A percentile compares a stretch with the other conserved stretches of the same genome.
These are phyloP conservation scores for Heterocephalus glaber DNA, from an alignment of 2,113 vertebrate species.

Conservation along the genomic window DNA sequence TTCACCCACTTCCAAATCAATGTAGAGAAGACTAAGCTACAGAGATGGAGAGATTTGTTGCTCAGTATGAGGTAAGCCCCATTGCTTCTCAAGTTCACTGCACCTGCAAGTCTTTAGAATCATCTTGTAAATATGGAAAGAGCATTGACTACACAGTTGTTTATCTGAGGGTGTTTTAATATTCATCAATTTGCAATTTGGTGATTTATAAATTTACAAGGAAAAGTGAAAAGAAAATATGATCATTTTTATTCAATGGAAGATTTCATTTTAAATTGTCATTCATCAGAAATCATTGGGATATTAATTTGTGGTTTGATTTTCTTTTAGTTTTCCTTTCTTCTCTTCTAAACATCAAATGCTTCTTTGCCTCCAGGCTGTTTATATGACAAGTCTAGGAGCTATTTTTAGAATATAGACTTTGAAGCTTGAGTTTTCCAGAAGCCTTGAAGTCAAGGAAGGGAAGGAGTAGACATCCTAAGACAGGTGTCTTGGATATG, in stretches of 20 bases:
- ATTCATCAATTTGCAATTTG: not conserved
- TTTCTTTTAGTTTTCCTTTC: conserved; percentile 30
- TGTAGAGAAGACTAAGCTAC: conserved; percentile 13
- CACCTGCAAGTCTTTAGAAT: not conserved
- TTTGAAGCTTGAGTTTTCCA: conserved; percentile 6
- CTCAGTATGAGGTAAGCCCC: not conserved
- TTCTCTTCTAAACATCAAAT: not conserved
- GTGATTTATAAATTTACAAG: not conserved
- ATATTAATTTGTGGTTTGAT: conserved; percentile 23
- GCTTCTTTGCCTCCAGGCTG: not conserved
- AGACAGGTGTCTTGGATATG: not conserved
- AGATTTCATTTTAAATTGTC: not conserved
- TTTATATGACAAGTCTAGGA: not conserved
- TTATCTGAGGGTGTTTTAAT: not conserved
- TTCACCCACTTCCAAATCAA: not conserved
- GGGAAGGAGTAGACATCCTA: not conserved
- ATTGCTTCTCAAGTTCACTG: not conserved
- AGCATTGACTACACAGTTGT: not conserved
- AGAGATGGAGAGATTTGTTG: not conserved
- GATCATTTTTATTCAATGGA: not conserved
- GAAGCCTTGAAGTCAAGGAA: not conserved
- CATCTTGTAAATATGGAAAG: not conserved
- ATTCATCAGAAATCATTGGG: conserved; percentile 17
- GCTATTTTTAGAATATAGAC: not conserved
- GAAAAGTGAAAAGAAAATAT: not conserved